Base-by-base conservation (phyloP, 2,888 invertebrate genomes). In the Leptopterna dolabrata region DNA sequence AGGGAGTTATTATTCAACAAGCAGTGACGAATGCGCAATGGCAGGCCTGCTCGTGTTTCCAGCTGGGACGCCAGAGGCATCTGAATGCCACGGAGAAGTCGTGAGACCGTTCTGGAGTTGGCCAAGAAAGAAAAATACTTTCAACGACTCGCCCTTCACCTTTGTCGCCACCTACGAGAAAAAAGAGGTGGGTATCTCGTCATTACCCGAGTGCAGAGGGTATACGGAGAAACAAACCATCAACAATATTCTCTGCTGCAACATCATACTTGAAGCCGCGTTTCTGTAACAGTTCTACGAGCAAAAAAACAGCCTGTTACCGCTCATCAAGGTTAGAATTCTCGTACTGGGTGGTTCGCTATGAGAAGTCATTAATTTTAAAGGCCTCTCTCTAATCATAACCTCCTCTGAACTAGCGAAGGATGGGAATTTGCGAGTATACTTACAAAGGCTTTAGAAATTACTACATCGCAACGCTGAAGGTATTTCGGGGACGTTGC, bases 151-250 rank as follows among this genome's bases (percentile, higher is more conserved):
- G 83, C 70, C 83, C 83, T 83, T 83, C 83, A 83, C 83, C 83
- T 83, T 83, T 83, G 83, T 83, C 70, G 83, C 83, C 83, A 36
- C 63, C 83, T 83, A 63, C 83, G 29, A 83, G 83, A 36, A 83
- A 71, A 47, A 27, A 36, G 14, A 30, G 30, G 1, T 63, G 63
- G 63, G 55, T 81, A 81, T 63, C 63, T 24, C 81, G 81, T 81
- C 81, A 81, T 81, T 81, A 81, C 81, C 36, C 45, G 80, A 30
- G 81, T 63, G 24, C 24, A 63, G 24, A 24, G 7, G 73, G 29
- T 36, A 6, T 76, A 24, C 63, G 24, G 24, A 63, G 63, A 63
- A 24, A 63, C 24, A 24, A 63, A 63, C 63, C 63, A 24, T 63
- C 63, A 63, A 24, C 11, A 11, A 19, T 24, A 63, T 24, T 63